phyloP scores from a whole-genome alignment of 2,888 invertebrate genomes.

The Ephialtes manifestator region DNA sequence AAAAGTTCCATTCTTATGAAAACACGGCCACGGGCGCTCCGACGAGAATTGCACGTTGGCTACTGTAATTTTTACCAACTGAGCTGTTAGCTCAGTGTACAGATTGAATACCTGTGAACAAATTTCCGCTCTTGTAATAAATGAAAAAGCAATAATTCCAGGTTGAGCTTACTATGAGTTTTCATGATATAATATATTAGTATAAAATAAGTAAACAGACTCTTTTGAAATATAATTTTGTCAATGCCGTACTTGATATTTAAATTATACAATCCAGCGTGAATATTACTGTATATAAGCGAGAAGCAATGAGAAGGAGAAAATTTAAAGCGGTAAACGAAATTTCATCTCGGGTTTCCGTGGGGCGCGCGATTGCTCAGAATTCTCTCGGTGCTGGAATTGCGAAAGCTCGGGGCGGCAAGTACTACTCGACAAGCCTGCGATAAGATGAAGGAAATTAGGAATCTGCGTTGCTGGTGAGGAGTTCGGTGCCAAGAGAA shows the following conservation, averaged over 20 bases:
- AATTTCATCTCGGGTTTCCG: slow-evolving; percentile 11
- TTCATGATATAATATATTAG: neutral
- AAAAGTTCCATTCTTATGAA: too few relatives aligned
- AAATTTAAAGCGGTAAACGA: slow-evolving; percentile 26
- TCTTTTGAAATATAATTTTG: neutral
- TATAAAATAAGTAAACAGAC: neutral
- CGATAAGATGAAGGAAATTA: slow-evolving; percentile 55
- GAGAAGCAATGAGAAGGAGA: neutral
- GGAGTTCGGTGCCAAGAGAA: neutral
- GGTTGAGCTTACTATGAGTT: too few relatives aligned
- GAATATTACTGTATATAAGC: neutral
- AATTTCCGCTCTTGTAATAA: too few relatives aligned
- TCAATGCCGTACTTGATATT: neutral
- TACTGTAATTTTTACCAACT: too few relatives aligned
- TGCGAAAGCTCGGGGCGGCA: slow-evolving; percentile 12
- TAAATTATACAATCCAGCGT: neutral
- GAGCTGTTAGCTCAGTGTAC: too few relatives aligned
- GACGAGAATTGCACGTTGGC: too few relatives aligned
- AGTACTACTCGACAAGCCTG: slow-evolving; percentile 3
- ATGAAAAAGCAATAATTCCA: too few relatives aligned
- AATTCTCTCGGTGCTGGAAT: slow-evolving; percentile 10
- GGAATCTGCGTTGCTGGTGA: slow-evolving; percentile 46
- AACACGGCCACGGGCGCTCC: too few relatives aligned
- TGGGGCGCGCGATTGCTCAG: slow-evolving; percentile 17
- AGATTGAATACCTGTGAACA: too few relatives aligned